These are phyloP conservation scores for Ictalurus furcatus DNA, from an alignment of 2,113 vertebrate genomes.

Conservation along the genomic window DNA sequence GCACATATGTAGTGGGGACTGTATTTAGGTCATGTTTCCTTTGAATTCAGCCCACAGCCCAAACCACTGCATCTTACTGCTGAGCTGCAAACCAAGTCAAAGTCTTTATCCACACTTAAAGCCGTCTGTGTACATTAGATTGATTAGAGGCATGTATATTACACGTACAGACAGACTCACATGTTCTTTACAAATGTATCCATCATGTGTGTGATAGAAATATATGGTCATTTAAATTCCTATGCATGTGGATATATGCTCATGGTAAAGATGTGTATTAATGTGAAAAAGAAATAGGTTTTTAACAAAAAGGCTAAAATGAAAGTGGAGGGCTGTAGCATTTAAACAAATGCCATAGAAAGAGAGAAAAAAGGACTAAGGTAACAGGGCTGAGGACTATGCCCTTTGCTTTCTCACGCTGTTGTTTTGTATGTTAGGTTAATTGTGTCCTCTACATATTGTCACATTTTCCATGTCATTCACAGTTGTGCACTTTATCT, in stretches of 20 bases:
- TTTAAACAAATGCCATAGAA: slow-evolving; percentile 3
- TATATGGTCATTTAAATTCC: background rate
- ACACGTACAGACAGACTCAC: background rate
- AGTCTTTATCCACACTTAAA: background rate
- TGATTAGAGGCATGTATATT: background rate
- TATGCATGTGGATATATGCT: background rate
- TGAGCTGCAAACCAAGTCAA: background rate
- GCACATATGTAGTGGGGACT: background rate
- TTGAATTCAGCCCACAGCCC: background rate
- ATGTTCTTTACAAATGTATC: background rate
- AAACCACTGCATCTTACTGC: background rate
- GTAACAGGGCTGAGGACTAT: background rate
- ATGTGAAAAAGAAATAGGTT: background rate
- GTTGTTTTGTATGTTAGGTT: background rate
- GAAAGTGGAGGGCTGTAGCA: background rate
- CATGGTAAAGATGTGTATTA: background rate
- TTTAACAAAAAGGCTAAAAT: background rate
- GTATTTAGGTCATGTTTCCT: background rate
- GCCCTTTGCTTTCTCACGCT: background rate
- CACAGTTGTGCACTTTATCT: background rate
- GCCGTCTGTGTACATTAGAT: background rate
- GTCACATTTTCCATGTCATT: background rate
- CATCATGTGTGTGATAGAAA: background rate
- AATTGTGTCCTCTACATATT: background rate
- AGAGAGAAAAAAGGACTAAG: background rate